A percentile compares a stretch with the other conserved stretches of the same genome.
Evolutionary conservation across 2,797 vertebrate genomes (phyloP).

Genomic region (Takifugu rubripes): DNA sequence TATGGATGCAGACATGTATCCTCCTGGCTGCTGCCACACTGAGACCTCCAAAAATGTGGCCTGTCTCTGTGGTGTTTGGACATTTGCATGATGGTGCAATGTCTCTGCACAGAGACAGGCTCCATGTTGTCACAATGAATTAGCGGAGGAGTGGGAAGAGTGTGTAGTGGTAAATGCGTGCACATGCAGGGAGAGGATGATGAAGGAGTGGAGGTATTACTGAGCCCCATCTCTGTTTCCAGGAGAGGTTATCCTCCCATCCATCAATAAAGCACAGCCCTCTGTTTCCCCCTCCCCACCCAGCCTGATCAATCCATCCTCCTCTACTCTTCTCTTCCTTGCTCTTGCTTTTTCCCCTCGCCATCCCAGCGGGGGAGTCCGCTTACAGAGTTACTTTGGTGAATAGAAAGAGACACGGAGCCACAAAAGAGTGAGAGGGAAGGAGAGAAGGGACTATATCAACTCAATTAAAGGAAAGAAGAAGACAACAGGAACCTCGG

Average conservation of each 20-base stretch:
- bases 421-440: conserved; percentile 14
- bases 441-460: neutral
- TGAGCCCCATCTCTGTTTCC: conserved; percentile 33
- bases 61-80: too few species aligned
- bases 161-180: neutral
- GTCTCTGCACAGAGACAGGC: conserved; percentile 14
- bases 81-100: neutral
- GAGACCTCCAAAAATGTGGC: too few species aligned
- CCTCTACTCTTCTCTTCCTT: conserved; percentile 19
- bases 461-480: conserved; percentile 25
- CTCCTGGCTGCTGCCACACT: too few species aligned
- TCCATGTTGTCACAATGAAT: conserved; percentile 47
- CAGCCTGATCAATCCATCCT: conserved; percentile 56
- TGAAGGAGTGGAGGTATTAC: conserved; percentile 36
- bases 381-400: conserved; percentile 62
- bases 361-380: conserved; percentile 66
- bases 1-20: too few species aligned
- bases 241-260: conserved; percentile 45
- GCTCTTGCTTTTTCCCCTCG: conserved; percentile 47
- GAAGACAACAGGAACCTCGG: conserved; percentile 21
- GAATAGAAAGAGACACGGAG: conserved; percentile 26
- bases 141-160: conserved; percentile 9
- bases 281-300: conserved; percentile 24
- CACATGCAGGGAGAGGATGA: neutral
- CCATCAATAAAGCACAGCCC: conserved; percentile 44